Evolutionary conservation across 2,888 invertebrate genomes (phyloP).

Genomic region (Orchesella flavescens): DNA sequence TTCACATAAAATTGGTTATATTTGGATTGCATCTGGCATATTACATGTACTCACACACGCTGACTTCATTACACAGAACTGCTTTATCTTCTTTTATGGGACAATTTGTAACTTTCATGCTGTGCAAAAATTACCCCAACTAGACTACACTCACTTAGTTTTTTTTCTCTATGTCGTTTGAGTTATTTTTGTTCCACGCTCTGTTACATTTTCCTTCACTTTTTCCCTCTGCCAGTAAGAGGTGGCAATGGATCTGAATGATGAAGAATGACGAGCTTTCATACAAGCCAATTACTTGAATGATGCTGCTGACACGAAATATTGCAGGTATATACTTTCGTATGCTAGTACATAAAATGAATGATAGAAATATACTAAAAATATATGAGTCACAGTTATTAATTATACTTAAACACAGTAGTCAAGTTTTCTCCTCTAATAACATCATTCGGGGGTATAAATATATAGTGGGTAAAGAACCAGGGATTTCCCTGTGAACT

Average conservation of each 20-base stretch:
- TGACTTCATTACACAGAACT: slow-evolving; percentile 19
- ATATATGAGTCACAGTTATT: too few relatives aligned
- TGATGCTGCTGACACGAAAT: background rate
- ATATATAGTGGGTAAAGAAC: too few relatives aligned
- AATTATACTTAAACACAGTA: too few relatives aligned
- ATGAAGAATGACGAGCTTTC: slow-evolving; percentile 22
- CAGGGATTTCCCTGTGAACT: too few relatives aligned
- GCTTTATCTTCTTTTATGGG: slow-evolving; percentile 27
- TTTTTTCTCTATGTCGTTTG: slow-evolving; percentile 2
- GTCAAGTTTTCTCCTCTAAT: too few relatives aligned
- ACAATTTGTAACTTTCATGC: slow-evolving; percentile 32
- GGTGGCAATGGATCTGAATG: slow-evolving; percentile 10
- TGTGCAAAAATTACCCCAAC: slow-evolving; percentile 15
- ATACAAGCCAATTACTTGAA: slow-evolving; percentile 6
- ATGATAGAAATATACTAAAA: too few relatives aligned
- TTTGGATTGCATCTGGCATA: too few relatives aligned
- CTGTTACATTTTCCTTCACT: slow-evolving; percentile 5
- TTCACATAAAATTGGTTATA: too few relatives aligned
- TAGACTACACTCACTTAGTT: background rate
- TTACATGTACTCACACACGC: background rate
- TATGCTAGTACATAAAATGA: too few relatives aligned
- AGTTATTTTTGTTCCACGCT: slow-evolving; percentile 5
- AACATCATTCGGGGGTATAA: too few relatives aligned
- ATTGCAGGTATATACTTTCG: too few relatives aligned
- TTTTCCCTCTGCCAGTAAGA: background rate